A percentile compares a stretch with the other conserved stretches of the same genome.
Conservation (phyloP, 2,797 vertebrate species). For the Nasua narica region DNA sequence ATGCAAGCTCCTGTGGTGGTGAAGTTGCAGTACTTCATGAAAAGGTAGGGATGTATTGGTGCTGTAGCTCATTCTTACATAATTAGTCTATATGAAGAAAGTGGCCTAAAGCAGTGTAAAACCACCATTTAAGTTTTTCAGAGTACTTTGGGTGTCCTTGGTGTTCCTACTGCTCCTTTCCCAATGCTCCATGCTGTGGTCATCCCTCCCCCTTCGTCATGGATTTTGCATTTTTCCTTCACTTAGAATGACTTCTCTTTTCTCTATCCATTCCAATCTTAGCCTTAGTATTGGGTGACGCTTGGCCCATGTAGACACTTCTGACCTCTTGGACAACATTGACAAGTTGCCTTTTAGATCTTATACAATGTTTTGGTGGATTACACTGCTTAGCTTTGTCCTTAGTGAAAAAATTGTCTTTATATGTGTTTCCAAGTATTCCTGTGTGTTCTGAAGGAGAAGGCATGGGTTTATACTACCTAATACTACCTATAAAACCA, state of each 20-base stretch:
- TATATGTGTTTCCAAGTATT: background rate
- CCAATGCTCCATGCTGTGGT: fast-evolving
- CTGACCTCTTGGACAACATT: background rate
- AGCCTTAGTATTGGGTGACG: background rate
- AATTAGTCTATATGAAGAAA: background rate
- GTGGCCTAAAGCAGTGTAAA: background rate
- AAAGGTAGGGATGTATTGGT: background rate
- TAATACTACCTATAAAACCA: background rate
- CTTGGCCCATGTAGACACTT: background rate
- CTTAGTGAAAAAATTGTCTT: background rate
- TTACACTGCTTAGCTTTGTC: background rate
- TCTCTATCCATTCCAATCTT: background rate
- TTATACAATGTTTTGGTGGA: background rate
- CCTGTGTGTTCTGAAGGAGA: background rate
- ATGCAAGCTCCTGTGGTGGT: fast-evolving
- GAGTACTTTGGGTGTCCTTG: background rate
- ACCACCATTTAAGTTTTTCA: background rate
- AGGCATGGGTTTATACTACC: background rate
- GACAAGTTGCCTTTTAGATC: background rate
- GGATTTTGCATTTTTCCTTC: background rate
- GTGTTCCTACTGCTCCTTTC: background rate
- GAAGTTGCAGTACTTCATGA: background rate
- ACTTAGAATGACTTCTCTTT: background rate
- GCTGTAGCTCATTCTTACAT: background rate
- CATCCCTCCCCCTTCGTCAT: background rate